phyloP scores from a whole-genome alignment of 2,797 vertebrate genomes.

The Pipistrellus pipistrellus region DNA sequence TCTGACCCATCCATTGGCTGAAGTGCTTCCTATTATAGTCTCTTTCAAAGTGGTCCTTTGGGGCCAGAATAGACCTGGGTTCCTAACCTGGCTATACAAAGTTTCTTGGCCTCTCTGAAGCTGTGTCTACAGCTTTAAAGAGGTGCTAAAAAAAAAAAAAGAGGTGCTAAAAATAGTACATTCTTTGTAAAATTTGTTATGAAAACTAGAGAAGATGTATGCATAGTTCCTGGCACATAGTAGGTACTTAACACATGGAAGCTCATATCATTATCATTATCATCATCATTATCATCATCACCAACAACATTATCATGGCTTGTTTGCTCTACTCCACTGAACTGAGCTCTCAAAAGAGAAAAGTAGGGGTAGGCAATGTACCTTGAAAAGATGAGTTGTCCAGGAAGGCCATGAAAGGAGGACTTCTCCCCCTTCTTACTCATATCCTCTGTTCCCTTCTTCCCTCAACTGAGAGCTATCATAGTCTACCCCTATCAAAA shows the following conservation, averaged over 20 bases:
- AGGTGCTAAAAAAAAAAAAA: not conserved
- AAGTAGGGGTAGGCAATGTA: not conserved
- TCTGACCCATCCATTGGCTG: not conserved
- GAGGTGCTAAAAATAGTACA: not conserved
- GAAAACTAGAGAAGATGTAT: not conserved
- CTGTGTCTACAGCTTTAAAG: constrained; percentile 12
- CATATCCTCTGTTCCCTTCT: not conserved
- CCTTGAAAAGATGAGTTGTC: not conserved
- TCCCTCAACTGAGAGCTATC: not conserved
- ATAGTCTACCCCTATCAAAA: not conserved
- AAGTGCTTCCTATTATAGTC: not conserved
- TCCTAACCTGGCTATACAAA: constrained; percentile 6
- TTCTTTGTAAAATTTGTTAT: constrained; percentile 36
- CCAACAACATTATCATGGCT: not conserved
- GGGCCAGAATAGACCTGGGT: not conserved
- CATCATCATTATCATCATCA: not conserved
- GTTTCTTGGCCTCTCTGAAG: not conserved
- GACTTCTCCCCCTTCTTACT: not conserved
- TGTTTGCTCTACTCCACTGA: not conserved
- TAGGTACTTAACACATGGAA: not conserved
- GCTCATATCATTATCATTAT: not conserved
- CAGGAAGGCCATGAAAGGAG: not conserved
- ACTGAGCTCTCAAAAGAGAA: not conserved
- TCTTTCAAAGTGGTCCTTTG: not conserved
- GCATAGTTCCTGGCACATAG: not conserved